Conservation (phyloP, 2,888 invertebrate species). For the Notodonta dromedarius region DNA sequence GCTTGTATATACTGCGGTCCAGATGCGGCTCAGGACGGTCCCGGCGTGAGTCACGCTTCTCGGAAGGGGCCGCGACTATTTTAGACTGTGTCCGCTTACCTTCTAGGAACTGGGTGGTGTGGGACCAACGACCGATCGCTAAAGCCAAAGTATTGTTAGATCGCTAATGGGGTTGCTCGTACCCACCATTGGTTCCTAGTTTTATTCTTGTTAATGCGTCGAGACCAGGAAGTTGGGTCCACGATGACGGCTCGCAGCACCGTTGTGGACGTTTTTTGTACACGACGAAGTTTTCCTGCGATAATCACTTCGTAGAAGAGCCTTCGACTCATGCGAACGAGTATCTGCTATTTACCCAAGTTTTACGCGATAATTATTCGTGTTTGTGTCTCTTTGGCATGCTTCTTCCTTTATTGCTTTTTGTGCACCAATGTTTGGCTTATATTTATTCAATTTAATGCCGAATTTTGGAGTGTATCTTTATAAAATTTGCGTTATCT, state of each 20-base stretch:
- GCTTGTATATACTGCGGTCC: constrained; percentile 58
- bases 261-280: background rate
- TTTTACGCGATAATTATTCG: no score
- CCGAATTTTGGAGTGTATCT: background rate
- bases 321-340: no score
- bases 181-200: constrained; percentile 64
- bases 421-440: no score
- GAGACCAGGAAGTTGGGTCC: constrained; percentile 53
- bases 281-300: background rate
- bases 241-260: background rate
- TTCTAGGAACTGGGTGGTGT: constrained; percentile 77
- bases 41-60: constrained; percentile 75
- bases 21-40: constrained; percentile 76
- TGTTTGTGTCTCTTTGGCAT: no score
- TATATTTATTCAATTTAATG: background rate
- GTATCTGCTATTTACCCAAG: no score
- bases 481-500: background rate
- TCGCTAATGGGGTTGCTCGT: constrained; percentile 71
- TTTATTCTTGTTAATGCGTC: constrained; percentile 62
- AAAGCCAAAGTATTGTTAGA: constrained; percentile 78
- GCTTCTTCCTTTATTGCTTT: no score
- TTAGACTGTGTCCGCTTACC: constrained; percentile 83
- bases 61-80: constrained; percentile 81
- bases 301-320: background rate
- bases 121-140: constrained; percentile 82